Percentiles rank a stretch among this genome's conserved stretches.
Evolutionary conservation across 2,797 vertebrate genomes (phyloP).

Genomic region (Hippoglossus hippoglossus): DNA sequence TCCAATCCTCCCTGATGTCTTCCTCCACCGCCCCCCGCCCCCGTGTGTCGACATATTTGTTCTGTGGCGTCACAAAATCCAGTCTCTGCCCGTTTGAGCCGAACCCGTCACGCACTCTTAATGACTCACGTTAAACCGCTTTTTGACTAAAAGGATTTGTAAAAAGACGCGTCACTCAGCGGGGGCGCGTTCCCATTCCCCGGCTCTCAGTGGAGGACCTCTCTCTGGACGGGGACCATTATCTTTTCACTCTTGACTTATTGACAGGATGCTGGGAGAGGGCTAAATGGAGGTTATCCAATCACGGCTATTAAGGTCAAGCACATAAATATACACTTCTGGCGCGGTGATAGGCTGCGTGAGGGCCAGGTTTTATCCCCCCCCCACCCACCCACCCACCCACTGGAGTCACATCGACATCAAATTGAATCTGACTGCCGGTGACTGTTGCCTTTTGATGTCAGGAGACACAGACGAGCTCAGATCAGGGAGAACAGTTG

Average conservation of each 20-base stretch:
- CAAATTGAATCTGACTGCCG: conserved; percentile 59
- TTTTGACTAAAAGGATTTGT: conserved; percentile 72
- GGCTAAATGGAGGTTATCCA: conserved; percentile 67
- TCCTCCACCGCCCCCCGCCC: background rate
- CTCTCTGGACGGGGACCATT: conserved; percentile 63
- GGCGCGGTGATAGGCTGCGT: conserved; percentile 30
- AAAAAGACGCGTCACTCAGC: conserved; percentile 63
- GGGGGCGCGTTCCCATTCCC: conserved; percentile 23
- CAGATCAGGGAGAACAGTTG: conserved; percentile 54
- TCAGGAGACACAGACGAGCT: conserved; percentile 56
- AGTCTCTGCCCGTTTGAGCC: conserved; percentile 45
- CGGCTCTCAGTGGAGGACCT: conserved; percentile 43
- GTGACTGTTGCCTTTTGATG: conserved; percentile 59
- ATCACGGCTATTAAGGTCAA: conserved; percentile 74
- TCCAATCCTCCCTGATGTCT: too few relatives aligned
- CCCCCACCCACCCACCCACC: too few relatives aligned
- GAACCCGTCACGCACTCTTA: conserved; percentile 52
- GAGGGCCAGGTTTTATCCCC: conserved; percentile 40
- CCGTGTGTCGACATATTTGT: conserved; percentile 2
- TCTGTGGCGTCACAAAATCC: conserved; percentile 39
- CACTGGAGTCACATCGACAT: conserved; percentile 54
- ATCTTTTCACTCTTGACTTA: conserved; percentile 70
- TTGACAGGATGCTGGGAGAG: conserved; percentile 67
- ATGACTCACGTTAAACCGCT: conserved; percentile 64
- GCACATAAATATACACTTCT: conserved; percentile 69